A percentile compares a stretch with the other conserved stretches of the same genome.
phyloP scores from a whole-genome alignment of 2,797 vertebrate species.

The Sebastes reedi region DNA sequence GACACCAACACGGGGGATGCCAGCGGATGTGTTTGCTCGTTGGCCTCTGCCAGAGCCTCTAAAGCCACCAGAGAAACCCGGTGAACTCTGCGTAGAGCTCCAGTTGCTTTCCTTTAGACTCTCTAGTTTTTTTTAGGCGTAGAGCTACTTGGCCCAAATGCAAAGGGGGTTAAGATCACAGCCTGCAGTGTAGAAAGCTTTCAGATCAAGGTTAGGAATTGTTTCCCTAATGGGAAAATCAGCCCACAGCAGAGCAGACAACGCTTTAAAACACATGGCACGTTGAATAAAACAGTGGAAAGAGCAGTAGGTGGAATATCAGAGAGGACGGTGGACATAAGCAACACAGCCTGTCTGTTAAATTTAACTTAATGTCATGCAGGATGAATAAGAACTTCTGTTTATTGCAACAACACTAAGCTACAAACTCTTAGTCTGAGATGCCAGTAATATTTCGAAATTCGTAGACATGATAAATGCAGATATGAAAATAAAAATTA shows the following conservation, averaged over 20 bases:
- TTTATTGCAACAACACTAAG: background rate
- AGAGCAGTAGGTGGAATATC: background rate
- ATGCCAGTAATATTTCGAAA: background rate
- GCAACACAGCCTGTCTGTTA: background rate
- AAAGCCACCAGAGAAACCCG: conserved; percentile 34
- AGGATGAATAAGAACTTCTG: conserved; percentile 4
- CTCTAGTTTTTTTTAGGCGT: background rate
- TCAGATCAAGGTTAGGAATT: conserved; percentile 30
- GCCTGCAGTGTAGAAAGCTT: conserved; percentile 47
- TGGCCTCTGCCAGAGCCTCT: conserved; percentile 43
- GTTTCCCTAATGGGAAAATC: conserved; percentile 45
- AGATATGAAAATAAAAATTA: background rate
- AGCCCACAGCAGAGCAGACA: conserved; percentile 35
- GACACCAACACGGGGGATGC: conserved; percentile 50
- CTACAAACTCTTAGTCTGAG: background rate
- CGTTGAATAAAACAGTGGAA: conserved; percentile 17
- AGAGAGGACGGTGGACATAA: background rate
- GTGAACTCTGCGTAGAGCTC: conserved; percentile 22
- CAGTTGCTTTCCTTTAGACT: background rate
- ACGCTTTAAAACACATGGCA: conserved; percentile 9
- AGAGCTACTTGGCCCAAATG: conserved; percentile 1
- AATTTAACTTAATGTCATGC: background rate
- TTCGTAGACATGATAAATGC: background rate
- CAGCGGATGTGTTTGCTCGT: conserved; percentile 52
- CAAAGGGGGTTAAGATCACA: conserved; percentile 8